These are phyloP conservation scores for Rhineura floridana DNA, from an alignment of 2,113 vertebrate species.

Conservation along the genomic window DNA sequence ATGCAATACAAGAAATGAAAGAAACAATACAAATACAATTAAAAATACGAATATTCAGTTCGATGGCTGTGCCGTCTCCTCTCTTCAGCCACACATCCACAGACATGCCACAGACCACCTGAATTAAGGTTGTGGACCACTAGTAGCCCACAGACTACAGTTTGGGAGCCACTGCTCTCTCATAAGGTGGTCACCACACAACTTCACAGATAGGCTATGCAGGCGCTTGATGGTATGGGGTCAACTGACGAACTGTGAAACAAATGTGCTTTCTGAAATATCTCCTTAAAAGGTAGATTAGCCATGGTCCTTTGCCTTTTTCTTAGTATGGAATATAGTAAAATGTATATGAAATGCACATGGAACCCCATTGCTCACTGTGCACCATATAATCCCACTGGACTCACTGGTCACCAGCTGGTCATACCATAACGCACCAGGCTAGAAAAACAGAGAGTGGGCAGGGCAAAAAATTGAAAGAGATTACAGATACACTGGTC, in stretches of 20 bases:
- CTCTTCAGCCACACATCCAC: no score
- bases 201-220: neutral
- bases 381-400: neutral
- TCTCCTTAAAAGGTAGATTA: neutral
- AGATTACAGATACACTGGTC: constrained; percentile 29
- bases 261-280: neutral
- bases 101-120: no score
- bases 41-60: no score
- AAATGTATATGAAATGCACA: neutral
- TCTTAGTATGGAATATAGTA: neutral
- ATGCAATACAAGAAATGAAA: no score
- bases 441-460: constrained; percentile 49
- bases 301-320: neutral
- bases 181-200: neutral
- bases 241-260: neutral
- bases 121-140: no score
- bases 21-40: no score
- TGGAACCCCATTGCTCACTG: neutral
- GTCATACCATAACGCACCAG: constrained; percentile 46
- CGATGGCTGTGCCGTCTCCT: no score
- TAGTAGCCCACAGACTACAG: no score
- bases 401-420: neutral
- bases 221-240: neutral
- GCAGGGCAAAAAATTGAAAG: constrained; percentile 54
- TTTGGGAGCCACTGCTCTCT: no score